Evolutionary conservation across 2,113 vertebrate genomes (phyloP), one percentile per base, ranked within the genome.

Genomic region (Eptesicus fuscus): DNA sequence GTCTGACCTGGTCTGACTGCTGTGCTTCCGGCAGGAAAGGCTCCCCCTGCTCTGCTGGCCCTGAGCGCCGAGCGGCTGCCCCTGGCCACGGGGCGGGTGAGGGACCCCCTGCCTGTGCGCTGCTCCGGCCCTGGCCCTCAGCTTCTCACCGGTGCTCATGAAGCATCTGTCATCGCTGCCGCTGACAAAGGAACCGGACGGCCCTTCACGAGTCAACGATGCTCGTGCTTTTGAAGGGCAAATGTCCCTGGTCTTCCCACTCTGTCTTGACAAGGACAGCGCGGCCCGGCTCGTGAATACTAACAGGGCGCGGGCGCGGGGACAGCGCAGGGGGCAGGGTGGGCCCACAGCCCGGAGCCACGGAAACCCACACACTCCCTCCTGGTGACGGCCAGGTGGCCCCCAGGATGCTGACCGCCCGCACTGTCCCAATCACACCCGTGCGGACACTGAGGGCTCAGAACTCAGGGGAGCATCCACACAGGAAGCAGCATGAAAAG

Each of bases 181-280:
- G 83, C 96, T 97, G 97, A 97, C 96, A 98, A 92, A 90, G 96
- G 97, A 97, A 74, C 97, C 94, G 89, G 91, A 92, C 96, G 96
- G 97, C 92, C 96, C 97, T 97, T 96, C 97, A 65, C 37, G 95
- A 96, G 96, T 97, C 97, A 96, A 94, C 0, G 49, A 93, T 73
- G 95, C 96, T 97, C 96, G 93, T 97, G 97, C 80, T 98, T 98
- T 95, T 96, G 98, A 98, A 98, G 97, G 98, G 97, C 92, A 97
- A 95, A 97, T 97, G 94, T 98, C 94, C 96, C 97, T 53, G 49
- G 93, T 93, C 88, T 97, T 96, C 93, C 94, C 93, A 94, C 96
- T 98, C 96, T 97, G 93, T 98, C 97, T 97, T 98, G 97, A 98
- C 96, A 97, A 97, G 97, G 98, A 97, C 98, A 97, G 95, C 23